Percentiles rank a stretch among this genome's conserved stretches.
Evolutionary conservation across 92 coral and sea anemone species (phyloP).

Genomic region (Epizoanthus rinbou): DNA sequence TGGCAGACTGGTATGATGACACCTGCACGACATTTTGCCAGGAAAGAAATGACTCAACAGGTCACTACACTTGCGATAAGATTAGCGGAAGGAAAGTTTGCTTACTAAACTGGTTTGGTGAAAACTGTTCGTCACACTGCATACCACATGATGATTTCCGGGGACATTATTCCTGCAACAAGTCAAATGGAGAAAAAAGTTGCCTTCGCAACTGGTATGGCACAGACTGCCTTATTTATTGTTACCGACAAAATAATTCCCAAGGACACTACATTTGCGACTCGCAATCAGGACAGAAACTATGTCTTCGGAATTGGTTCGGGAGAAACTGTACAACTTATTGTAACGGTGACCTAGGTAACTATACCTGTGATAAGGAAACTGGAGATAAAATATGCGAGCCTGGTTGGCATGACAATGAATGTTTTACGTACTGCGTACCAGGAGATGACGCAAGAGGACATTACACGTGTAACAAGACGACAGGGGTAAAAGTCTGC

Average conservation of each 20-base stretch:
- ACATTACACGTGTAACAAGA: background rate
- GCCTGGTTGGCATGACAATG: conserved; percentile 33
- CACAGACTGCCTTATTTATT: conserved; percentile 42
- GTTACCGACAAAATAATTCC: conserved; percentile 38
- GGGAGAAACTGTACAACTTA: conserved; percentile 59
- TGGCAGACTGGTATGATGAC: conserved; percentile 50
- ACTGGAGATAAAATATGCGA: conserved; percentile 37
- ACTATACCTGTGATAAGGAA: conserved; percentile 43
- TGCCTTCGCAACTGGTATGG: conserved; percentile 67
- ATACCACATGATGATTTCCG: conserved; percentile 51
- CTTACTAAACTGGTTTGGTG: conserved; percentile 66
- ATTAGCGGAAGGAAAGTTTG: conserved; percentile 54
- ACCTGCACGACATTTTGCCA: conserved; percentile 46
- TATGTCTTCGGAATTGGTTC: conserved; percentile 60
- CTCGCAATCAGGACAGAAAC: conserved; percentile 37
- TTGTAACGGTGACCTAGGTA: conserved; percentile 41
- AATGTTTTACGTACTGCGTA: conserved; percentile 22
- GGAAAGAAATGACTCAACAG: conserved; percentile 44
- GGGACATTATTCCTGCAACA: conserved; percentile 55
- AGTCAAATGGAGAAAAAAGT: conserved; percentile 47
- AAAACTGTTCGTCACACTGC: conserved; percentile 59
- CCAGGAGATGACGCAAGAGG: conserved; percentile 49
- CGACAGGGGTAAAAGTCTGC: conserved; percentile 16
- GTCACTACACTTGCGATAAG: conserved; percentile 56
- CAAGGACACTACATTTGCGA: conserved; percentile 61